Evolutionary conservation across 2,797 vertebrate genomes (phyloP).

Genomic region (Macroramphosus scolopax): DNA sequence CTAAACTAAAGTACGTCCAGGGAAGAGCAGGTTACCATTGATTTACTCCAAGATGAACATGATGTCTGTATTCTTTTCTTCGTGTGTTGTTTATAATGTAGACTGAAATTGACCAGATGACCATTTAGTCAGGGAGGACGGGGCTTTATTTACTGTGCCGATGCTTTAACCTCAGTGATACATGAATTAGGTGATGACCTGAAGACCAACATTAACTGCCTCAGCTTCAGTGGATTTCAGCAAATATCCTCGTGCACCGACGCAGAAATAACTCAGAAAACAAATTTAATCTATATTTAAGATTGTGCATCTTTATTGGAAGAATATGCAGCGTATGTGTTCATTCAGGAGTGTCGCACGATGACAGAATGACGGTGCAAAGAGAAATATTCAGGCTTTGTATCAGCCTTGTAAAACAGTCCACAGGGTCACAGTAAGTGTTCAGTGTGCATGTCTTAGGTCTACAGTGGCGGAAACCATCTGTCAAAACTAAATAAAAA

Average conservation of each 20-base stretch:
- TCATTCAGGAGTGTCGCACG: no score
- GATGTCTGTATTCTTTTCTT: conserved; percentile 67
- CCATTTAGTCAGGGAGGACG: conserved; percentile 53
- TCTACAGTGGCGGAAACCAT: background rate
- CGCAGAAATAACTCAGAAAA: no score
- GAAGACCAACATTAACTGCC: conserved; percentile 8
- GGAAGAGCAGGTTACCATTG: conserved; percentile 79
- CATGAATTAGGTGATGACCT: conserved; percentile 41
- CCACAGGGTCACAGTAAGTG: background rate
- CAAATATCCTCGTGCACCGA: no score
- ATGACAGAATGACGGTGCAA: no score
- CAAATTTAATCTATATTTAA: no score
- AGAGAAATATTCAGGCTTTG: no score
- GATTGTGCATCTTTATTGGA: no score
- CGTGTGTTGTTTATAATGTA: conserved; percentile 54
- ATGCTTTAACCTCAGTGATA: conserved; percentile 59
- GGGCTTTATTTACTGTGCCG: conserved; percentile 57
- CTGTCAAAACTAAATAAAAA: background rate
- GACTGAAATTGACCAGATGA: conserved; percentile 66
- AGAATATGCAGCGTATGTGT: no score
- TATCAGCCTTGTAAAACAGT: no score
- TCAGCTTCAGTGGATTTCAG: background rate
- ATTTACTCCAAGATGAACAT: conserved; percentile 76
- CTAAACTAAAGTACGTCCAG: conserved; percentile 76
- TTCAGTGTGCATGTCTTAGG: background rate